These are phyloP conservation scores for Pao palembangensis DNA, from an alignment of 2,113 vertebrate genomes.

Conservation along the genomic window DNA sequence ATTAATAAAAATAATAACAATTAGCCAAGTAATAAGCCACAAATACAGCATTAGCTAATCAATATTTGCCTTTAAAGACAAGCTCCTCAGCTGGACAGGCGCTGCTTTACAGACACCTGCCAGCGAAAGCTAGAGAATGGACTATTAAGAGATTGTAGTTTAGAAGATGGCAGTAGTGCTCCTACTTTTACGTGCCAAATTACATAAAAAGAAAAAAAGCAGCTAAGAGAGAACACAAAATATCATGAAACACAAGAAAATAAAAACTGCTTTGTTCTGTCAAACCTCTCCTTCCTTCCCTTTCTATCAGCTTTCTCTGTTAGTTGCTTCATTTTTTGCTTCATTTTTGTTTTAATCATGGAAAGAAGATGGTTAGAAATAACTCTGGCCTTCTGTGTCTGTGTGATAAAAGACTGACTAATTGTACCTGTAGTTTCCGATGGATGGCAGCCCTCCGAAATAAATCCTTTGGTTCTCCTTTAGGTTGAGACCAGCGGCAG, in stretches of 20 bases:
- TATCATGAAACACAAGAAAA: neutral
- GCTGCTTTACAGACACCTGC: too few relatives aligned
- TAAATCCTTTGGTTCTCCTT: slow-evolving; percentile 90
- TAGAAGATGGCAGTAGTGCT: too few relatives aligned
- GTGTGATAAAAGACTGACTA: neutral
- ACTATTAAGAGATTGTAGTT: neutral
- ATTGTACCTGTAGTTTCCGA: slow-evolving; percentile 88
- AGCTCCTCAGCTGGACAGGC: neutral
- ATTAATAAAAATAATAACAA: too few relatives aligned
- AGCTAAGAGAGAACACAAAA: neutral
- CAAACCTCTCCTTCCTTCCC: too few relatives aligned
- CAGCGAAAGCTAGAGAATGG: neutral
- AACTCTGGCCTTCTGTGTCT: neutral
- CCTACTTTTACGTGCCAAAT: neutral
- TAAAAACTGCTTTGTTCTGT: too few relatives aligned
- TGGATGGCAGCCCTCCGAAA: slow-evolving; percentile 90
- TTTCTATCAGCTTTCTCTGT: too few relatives aligned
- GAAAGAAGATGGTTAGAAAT: too few relatives aligned
- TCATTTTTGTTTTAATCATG: too few relatives aligned
- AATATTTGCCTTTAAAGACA: too few relatives aligned
- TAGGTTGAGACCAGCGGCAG: slow-evolving; percentile 90
- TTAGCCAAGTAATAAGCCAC: neutral
- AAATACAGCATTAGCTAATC: slow-evolving; percentile 7
- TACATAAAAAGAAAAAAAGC: neutral
- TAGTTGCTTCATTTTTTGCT: too few relatives aligned